Percentiles rank a stretch among this genome's conserved stretches.
phyloP scores from a whole-genome alignment of 2,888 invertebrate species.

The Drosophila sordidula region DNA sequence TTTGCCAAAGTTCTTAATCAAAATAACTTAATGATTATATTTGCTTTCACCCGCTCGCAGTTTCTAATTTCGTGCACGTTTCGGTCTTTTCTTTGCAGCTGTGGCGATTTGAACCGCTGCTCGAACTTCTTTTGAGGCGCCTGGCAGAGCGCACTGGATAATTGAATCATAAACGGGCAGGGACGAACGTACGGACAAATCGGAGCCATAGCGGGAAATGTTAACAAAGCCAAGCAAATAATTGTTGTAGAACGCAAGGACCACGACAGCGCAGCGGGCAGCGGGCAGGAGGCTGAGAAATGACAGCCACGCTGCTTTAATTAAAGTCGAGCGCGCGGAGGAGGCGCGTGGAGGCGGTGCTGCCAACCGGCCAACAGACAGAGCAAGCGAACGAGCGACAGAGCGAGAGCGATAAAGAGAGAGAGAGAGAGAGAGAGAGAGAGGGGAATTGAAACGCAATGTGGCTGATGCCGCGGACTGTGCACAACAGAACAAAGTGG shows the following conservation, averaged over 20 bases:
- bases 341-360: constrained; percentile 55
- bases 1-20: constrained; percentile 75
- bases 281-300: constrained; percentile 59
- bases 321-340: constrained; percentile 66
- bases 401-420: neutral
- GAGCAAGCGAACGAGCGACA: constrained; percentile 21
- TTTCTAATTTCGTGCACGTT: constrained; percentile 47
- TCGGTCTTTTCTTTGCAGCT: constrained; percentile 35
- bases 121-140: constrained; percentile 45
- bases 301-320: constrained; percentile 78
- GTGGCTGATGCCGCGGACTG: constrained; percentile 77
- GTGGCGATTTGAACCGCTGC: constrained; percentile 65
- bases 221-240: constrained; percentile 80
- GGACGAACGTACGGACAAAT: constrained; percentile 33
- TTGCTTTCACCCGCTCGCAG: constrained; percentile 62
- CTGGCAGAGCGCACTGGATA: constrained; percentile 51
- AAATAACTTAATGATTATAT: constrained; percentile 81
- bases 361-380: constrained; percentile 20
- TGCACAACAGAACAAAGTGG: constrained; percentile 79
- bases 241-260: constrained; percentile 59
- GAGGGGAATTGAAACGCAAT: constrained; percentile 75
- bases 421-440: constrained; percentile 4
- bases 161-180: constrained; percentile 65
- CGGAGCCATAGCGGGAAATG: constrained; percentile 59
- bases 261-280: constrained; percentile 1